Conservation (phyloP, 2,797 vertebrate species). For the Galago senegalensis region DNA sequence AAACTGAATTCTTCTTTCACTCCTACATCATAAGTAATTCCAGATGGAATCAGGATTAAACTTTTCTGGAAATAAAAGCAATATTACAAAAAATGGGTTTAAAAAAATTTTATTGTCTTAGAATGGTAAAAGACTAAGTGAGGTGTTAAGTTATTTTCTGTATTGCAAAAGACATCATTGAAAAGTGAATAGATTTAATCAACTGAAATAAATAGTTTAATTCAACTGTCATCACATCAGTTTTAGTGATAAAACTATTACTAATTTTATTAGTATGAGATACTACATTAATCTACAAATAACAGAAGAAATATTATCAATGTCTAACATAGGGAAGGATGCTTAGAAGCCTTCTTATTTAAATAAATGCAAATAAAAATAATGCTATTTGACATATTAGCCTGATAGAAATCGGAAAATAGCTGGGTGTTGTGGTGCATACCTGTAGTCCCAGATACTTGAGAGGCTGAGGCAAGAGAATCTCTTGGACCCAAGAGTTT, state of each 20-base stretch:
- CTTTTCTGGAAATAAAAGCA: slow-evolving; percentile 22
- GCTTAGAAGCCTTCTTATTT: neutral
- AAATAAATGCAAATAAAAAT: slow-evolving; percentile 18
- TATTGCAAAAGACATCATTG: neutral
- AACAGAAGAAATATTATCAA: slow-evolving; percentile 34
- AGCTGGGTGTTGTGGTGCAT: no score
- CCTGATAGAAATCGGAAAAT: neutral
- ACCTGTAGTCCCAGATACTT: no score
- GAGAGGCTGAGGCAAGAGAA: no score
- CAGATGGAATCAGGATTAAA: neutral
- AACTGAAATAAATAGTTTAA: neutral
- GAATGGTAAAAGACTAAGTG: neutral
- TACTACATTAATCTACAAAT: neutral
- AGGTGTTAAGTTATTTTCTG: neutral
- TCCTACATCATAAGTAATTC: neutral
- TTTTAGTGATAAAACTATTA: slow-evolving; percentile 9
- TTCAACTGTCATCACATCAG: neutral
- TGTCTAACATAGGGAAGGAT: neutral
- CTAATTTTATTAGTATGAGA: neutral
- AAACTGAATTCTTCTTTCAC: neutral
- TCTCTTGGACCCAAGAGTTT: no score
- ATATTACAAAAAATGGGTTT: neutral
- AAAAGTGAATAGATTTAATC: neutral
- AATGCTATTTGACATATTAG: neutral
- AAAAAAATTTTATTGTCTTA: neutral